Percentiles rank a stretch among this genome's conserved stretches.
Conservation (phyloP, 2,113 vertebrate genomes). For the Aegypius monachus region DNA sequence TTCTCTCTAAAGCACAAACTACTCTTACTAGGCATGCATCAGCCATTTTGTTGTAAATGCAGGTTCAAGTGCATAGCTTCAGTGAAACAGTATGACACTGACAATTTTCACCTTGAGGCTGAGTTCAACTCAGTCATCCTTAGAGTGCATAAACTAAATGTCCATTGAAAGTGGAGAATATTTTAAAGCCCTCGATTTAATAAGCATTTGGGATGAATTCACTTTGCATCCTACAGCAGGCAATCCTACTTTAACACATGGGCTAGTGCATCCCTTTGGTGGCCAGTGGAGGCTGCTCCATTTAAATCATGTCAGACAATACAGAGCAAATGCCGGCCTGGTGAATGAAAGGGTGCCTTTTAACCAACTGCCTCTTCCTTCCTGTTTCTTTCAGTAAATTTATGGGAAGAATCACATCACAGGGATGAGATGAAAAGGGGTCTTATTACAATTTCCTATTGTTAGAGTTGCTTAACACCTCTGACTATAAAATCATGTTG, state of each 20-base stretch:
- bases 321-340: not conserved
- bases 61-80: not conserved
- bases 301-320: not conserved
- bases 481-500: not conserved
- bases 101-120: not conserved
- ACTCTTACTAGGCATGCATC: not conserved
- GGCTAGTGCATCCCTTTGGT: not conserved
- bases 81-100: not conserved
- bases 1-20: not conserved
- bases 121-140: not conserved
- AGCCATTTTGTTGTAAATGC: not conserved
- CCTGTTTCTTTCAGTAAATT: not conserved
- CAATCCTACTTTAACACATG: not conserved
- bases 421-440: not conserved
- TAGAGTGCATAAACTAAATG: not conserved
- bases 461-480: not conserved
- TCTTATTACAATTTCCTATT: not conserved
- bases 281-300: not conserved
- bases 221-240: not conserved
- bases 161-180: not conserved
- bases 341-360: not conserved
- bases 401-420: not conserved
- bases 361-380: not conserved
- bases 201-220: not conserved
- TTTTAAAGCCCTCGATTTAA: conserved; percentile 1